Conservation (phyloP, 2,888 invertebrate genomes). For the Microctonus hyperodae region DNA sequence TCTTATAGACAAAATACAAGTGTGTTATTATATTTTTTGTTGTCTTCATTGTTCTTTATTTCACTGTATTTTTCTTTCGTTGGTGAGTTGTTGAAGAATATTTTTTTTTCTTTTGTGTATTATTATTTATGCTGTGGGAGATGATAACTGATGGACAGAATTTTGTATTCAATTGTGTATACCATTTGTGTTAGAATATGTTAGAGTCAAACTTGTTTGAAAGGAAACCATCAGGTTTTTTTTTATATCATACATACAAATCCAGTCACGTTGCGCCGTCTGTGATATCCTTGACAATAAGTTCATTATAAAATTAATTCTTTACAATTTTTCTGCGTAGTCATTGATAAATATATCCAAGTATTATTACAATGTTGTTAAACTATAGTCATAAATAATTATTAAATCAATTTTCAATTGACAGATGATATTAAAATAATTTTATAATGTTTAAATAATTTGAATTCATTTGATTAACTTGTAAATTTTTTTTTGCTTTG, state of each 20-base stretch:
- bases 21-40: too few relatives aligned
- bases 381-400: too few relatives aligned
- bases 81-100: too few relatives aligned
- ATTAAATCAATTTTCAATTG: too few relatives aligned
- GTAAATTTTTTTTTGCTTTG: too few relatives aligned
- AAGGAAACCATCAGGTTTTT: not conserved
- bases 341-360: too few relatives aligned
- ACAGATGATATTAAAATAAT: too few relatives aligned
- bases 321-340: not conserved
- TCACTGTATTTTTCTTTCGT: too few relatives aligned
- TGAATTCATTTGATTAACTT: too few relatives aligned
- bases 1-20: too few relatives aligned
- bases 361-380: too few relatives aligned
- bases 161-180: not conserved
- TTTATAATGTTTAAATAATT: too few relatives aligned
- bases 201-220: not conserved
- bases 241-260: not conserved
- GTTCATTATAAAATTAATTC: not conserved
- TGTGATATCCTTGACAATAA: not conserved
- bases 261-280: not conserved
- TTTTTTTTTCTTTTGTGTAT: not conserved
- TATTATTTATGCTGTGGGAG: not conserved
- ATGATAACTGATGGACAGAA: not conserved
- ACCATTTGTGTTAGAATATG: not conserved
- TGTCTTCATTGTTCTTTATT: not conserved